Evolutionary conservation across 2,113 vertebrate species (phyloP).

Genomic region (Aegotheles bennettii): DNA sequence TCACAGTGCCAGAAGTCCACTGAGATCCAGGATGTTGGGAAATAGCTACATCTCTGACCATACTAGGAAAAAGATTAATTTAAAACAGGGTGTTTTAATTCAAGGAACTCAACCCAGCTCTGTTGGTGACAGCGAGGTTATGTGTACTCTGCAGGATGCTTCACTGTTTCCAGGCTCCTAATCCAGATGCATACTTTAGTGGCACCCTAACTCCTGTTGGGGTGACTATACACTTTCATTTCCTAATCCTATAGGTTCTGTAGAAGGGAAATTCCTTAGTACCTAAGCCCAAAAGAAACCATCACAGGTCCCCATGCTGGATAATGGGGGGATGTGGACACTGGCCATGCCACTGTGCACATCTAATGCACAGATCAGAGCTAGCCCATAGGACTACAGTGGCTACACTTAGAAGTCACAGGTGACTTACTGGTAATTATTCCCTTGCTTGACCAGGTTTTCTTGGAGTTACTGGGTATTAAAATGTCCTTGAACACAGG

Average conservation of each 20-base stretch:
- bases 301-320: neutral
- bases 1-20: neutral
- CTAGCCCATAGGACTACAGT: neutral
- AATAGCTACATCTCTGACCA: neutral
- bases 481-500: neutral
- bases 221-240: neutral
- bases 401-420: neutral
- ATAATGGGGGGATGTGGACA: neutral
- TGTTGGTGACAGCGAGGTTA: neutral
- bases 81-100: neutral
- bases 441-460: neutral
- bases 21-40: neutral
- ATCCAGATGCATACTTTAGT: neutral
- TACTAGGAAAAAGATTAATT: neutral
- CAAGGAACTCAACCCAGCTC: neutral
- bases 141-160: neutral
- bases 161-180: neutral
- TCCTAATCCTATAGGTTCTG: neutral
- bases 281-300: neutral
- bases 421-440: neutral
- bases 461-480: neutral
- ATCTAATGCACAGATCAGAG: neutral
- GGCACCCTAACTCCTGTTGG: neutral
- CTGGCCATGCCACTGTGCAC: rapidly evolving
- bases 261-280: neutral